phyloP scores from a whole-genome alignment of 2,888 invertebrate genomes.

The Belgica antarctica region DNA sequence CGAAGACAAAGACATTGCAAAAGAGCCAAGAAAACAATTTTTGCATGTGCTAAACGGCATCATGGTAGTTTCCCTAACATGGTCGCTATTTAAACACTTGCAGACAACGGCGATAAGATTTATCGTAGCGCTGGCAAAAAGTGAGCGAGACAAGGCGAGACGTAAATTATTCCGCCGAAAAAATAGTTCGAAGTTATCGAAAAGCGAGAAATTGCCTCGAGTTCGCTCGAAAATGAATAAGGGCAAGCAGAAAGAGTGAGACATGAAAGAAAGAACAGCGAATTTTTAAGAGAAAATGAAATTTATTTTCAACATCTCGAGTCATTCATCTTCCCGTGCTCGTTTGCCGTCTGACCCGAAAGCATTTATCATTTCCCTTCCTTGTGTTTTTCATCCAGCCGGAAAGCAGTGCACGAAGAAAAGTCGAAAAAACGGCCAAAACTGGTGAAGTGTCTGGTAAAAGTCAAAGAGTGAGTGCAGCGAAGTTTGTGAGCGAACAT shows the following conservation, averaged over 20 bases:
- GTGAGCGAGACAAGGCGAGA: neutral
- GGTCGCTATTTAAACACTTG: neutral
- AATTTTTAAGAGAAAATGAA: neutral
- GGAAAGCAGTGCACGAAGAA: neutral
- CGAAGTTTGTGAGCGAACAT: too few relatives aligned
- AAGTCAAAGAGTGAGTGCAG: too few relatives aligned
- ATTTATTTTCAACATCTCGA: conserved; percentile 29
- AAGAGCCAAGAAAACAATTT: neutral
- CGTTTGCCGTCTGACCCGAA: conserved; percentile 26
- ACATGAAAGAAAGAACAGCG: neutral
- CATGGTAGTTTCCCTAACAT: neutral
- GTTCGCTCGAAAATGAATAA: neutral
- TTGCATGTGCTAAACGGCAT: neutral
- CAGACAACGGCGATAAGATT: neutral
- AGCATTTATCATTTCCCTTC: conserved; percentile 31
- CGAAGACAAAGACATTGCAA: neutral
- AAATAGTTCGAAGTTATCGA: neutral
- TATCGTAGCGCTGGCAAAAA: neutral
- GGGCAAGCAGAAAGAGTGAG: neutral
- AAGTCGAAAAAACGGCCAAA: neutral
- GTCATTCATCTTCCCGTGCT: conserved; percentile 27
- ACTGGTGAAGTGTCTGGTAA: too few relatives aligned
- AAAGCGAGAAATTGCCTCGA: neutral
- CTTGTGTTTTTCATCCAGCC: neutral
- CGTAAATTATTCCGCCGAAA: neutral